Conservation (phyloP, 2,797 vertebrate species). For the Halcyon chelicuti region DNA sequence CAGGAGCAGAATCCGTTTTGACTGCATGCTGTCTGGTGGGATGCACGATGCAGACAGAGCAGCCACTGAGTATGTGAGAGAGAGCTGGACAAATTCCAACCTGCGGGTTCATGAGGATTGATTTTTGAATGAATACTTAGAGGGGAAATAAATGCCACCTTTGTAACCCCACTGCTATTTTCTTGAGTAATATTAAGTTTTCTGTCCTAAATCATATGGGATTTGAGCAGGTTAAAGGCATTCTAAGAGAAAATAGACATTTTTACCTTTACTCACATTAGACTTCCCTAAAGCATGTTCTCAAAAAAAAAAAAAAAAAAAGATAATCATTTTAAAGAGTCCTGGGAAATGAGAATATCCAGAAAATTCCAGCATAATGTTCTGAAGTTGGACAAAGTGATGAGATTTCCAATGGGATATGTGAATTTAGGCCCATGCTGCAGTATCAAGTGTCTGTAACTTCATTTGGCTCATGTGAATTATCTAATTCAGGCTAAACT, state of each 20-base stretch:
- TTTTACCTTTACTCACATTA: neutral
- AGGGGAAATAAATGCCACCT: neutral
- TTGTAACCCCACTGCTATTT: neutral
- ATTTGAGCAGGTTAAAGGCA: neutral
- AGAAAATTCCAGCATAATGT: too few relatives aligned
- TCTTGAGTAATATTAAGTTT: neutral
- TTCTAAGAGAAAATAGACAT: neutral
- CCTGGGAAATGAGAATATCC: neutral
- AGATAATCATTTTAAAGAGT: neutral
- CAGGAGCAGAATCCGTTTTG: neutral
- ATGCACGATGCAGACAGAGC: accelerated
- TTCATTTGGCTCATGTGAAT: neutral
- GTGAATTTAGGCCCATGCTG: neutral
- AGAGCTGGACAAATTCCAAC: neutral
- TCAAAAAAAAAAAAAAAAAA: neutral
- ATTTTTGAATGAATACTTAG: neutral
- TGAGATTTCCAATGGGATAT: neutral
- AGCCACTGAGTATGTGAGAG: accelerated
- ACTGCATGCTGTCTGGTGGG: neutral
- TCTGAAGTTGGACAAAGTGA: neutral
- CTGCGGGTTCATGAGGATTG: accelerated
- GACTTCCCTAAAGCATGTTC: neutral
- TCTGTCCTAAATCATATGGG: neutral
- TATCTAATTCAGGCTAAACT: neutral
- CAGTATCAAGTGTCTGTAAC: neutral